Conservation (phyloP, 2,797 vertebrate genomes). For the Nasua narica region DNA sequence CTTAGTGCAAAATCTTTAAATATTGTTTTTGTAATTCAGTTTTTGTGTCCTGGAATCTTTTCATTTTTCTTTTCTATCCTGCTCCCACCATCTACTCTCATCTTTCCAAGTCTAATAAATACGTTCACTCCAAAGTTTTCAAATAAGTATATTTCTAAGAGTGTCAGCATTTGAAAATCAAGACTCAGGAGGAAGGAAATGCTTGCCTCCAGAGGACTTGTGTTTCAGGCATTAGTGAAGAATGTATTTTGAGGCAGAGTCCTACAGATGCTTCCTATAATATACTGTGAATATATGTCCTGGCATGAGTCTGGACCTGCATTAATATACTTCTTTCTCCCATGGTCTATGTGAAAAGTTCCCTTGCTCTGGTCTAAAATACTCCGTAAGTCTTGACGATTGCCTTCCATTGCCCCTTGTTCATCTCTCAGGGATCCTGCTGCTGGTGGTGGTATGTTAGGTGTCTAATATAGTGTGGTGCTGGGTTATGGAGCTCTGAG, state of each 20-base stretch:
- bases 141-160: background rate
- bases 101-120: background rate
- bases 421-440: background rate
- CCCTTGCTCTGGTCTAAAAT: background rate
- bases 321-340: background rate
- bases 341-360: background rate
- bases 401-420: background rate
- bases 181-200: slow-evolving; percentile 3
- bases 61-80: background rate
- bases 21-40: background rate
- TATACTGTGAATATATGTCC: background rate
- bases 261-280: background rate
- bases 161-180: background rate
- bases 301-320: background rate
- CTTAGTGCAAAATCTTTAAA: background rate
- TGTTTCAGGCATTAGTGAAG: background rate
- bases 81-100: background rate
- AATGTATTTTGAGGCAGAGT: background rate
- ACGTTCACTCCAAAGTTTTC: background rate
- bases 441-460: background rate
- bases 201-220: background rate
- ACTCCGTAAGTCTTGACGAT: background rate
- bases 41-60: background rate
- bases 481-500: background rate
- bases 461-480: background rate